Percentiles rank a stretch among this genome's conserved stretches.
phyloP scores from a whole-genome alignment of 2,113 vertebrate genomes.

The Jacana jacana region DNA sequence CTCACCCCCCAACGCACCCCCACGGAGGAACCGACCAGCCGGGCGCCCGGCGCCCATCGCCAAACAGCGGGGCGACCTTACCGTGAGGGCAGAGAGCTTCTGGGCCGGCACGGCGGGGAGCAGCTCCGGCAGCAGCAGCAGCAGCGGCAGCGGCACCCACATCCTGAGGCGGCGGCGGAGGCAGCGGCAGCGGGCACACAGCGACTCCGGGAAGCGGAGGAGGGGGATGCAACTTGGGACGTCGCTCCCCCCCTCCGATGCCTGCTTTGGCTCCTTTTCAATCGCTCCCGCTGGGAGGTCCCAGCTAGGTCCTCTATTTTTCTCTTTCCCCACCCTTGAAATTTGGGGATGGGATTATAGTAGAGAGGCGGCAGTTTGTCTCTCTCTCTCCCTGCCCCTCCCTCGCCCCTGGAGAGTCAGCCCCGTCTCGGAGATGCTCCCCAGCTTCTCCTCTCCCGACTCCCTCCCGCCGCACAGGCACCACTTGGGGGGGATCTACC shows the following conservation, averaged over 20 bases:
- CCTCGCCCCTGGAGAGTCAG: not conserved
- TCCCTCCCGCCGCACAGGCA: not conserved
- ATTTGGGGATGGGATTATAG: not conserved
- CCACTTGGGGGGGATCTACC: not conserved
- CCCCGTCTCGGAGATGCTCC: not conserved
- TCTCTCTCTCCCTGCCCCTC: not conserved
- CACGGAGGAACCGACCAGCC: not conserved
- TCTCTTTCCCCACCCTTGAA: not conserved
- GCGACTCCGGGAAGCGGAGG: not conserved
- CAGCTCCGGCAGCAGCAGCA: constrained; percentile 67
- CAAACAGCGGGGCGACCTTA: constrained; percentile 25
- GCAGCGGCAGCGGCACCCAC: constrained; percentile 58
- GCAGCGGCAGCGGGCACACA: not conserved
- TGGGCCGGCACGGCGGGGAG: constrained; percentile 65
- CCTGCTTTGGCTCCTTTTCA: not conserved
- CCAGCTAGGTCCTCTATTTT: not conserved
- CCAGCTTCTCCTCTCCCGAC: not conserved
- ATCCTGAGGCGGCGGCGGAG: constrained; percentile 34
- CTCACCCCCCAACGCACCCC: not conserved
- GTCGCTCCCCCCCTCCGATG: not conserved
- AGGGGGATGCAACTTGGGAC: not conserved
- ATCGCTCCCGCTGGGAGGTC: not conserved
- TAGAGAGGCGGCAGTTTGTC: not conserved
- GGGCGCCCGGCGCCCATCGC: not conserved
- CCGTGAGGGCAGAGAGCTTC: constrained; percentile 78